Percentiles rank a stretch among this genome's conserved stretches.
These are phyloP conservation scores for Macrotis lagotis DNA, from an alignment of 2,113 vertebrate genomes.

Conservation along the genomic window DNA sequence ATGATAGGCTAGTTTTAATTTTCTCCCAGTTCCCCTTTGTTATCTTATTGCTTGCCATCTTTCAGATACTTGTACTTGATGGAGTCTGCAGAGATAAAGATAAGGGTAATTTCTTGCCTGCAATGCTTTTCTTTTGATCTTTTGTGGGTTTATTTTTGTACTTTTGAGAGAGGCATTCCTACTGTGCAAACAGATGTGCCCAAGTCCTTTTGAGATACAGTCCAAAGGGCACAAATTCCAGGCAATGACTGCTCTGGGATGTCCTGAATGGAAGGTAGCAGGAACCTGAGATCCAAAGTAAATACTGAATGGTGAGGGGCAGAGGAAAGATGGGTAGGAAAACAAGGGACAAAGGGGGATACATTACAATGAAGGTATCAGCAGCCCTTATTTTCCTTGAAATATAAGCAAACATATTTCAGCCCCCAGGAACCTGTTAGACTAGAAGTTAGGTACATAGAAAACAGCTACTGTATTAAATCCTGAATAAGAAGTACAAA, in stretches of 20 bases:
- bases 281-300: conserved; percentile 41
- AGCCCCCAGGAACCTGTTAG: background rate
- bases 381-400: background rate
- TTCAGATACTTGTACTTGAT: conserved; percentile 75
- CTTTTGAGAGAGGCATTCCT: conserved; percentile 82
- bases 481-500: background rate
- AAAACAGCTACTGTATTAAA: conserved; percentile 38
- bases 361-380: background rate
- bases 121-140: conserved; percentile 81
- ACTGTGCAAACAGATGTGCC: conserved; percentile 84
- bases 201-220: conserved; percentile 82
- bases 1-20: conserved; percentile 81
- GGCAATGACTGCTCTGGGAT: conserved; percentile 68
- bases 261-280: conserved; percentile 68
- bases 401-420: conserved; percentile 1
- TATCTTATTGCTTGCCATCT: conserved; percentile 77
- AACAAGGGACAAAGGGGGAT: background rate
- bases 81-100: conserved; percentile 80
- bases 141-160: conserved; percentile 83
- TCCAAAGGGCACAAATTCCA: conserved; percentile 73
- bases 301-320: background rate
- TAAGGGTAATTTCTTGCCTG: conserved; percentile 82
- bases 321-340: background rate
- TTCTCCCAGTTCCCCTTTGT: conserved; percentile 67
- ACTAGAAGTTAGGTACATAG: background rate